Conservation (phyloP, 2,113 vertebrate genomes). For the Otis tarda region DNA sequence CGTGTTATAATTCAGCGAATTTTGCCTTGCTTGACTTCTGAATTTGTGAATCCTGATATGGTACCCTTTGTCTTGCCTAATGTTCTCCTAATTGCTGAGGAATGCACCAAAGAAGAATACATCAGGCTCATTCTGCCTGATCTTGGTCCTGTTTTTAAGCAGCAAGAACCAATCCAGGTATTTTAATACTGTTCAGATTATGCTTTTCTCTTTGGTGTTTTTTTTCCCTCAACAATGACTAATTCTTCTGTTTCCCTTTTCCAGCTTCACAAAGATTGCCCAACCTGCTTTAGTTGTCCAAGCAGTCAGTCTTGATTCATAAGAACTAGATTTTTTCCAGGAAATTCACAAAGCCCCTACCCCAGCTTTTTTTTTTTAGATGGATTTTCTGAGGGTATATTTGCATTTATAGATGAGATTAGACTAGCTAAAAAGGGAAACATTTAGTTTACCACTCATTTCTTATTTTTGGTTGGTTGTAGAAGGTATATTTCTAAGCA, state of each 20-base stretch:
- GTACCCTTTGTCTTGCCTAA: constrained; percentile 98
- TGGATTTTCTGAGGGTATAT: background rate
- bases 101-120: constrained; percentile 98
- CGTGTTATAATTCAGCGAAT: constrained; percentile 93
- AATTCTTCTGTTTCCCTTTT: constrained; percentile 1
- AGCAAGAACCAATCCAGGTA: constrained; percentile 98
- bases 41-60: constrained; percentile 98
- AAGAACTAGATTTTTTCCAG: background rate
- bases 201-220: background rate
- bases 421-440: background rate
- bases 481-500: background rate
- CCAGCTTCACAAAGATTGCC: background rate
- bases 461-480: background rate
- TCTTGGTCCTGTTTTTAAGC: constrained; percentile 94
- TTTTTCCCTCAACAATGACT: background rate
- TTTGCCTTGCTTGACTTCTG: constrained; percentile 90
- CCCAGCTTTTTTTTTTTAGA: background rate
- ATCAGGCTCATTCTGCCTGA: constrained; percentile 91
- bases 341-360: background rate
- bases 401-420: background rate
- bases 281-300: background rate
- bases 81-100: constrained; percentile 94
- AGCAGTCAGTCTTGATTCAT: background rate
- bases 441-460: background rate
- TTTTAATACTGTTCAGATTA: background rate